These are phyloP conservation scores for Hemistola chrysoprasaria DNA, from an alignment of 2,888 invertebrate species.

Conservation along the genomic window DNA sequence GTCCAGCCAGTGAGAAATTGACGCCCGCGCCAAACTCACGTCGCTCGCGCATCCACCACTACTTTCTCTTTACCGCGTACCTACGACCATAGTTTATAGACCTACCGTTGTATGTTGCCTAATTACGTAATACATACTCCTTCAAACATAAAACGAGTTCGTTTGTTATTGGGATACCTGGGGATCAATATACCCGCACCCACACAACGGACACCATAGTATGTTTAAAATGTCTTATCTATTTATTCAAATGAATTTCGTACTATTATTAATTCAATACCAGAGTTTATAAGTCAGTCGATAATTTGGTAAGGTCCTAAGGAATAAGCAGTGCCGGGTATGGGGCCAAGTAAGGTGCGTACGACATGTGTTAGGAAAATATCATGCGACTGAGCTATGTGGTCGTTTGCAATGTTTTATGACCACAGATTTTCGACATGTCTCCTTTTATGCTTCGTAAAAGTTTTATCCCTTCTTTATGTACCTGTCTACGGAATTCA, in stretches of 20 bases:
- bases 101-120: no score
- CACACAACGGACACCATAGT: no score
- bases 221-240: conserved; percentile 24
- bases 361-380: conserved; percentile 13
- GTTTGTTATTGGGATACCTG: no score
- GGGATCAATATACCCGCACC: no score
- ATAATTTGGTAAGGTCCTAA: conserved; percentile 20
- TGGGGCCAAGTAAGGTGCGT: conserved; percentile 20
- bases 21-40: no score
- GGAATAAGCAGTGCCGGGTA: conserved; percentile 23
- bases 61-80: no score
- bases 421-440: conserved; percentile 63
- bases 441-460: conserved; percentile 65
- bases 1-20: no score
- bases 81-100: no score
- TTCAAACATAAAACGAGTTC: no score
- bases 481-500: conserved; percentile 39
- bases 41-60: no score
- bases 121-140: no score
- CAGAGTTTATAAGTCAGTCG: conserved; percentile 34
- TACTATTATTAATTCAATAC: conserved; percentile 29
- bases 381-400: conserved; percentile 38
- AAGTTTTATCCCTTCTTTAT: conserved; percentile 59
- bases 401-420: conserved; percentile 51
- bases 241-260: conserved; percentile 27